Evolutionary conservation across 2,797 vertebrate species (phyloP).

Genomic region (Heliangelus exortis): DNA sequence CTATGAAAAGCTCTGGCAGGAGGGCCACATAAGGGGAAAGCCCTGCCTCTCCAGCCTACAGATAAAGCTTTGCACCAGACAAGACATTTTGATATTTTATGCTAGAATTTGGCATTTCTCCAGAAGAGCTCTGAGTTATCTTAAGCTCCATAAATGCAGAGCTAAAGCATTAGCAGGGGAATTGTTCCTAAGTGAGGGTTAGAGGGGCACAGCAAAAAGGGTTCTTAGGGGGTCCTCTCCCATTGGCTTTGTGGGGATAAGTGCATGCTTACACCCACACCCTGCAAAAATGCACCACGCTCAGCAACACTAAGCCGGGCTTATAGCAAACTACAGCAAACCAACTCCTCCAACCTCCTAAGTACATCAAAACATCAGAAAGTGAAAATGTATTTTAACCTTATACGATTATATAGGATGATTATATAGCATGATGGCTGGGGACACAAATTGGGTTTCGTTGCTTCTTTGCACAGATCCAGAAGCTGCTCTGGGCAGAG

Average conservation of each 20-base stretch:
- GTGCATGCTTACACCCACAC: not conserved
- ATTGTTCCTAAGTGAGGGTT: slow-evolving; percentile 39
- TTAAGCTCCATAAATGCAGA: slow-evolving; percentile 68
- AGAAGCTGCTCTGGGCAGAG: not conserved
- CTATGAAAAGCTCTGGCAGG: slow-evolving; percentile 31
- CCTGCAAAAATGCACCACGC: not conserved
- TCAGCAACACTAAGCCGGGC: not conserved
- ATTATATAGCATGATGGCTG: slow-evolving; percentile 37
- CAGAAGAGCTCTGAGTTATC: slow-evolving; percentile 59
- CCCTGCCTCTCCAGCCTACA: slow-evolving; percentile 52
- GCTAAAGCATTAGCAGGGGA: slow-evolving; percentile 45
- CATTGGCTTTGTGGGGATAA: slow-evolving; percentile 26
- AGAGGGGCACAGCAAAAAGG: not conserved
- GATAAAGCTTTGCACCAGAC: slow-evolving; percentile 56
- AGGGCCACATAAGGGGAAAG: slow-evolving; percentile 43
- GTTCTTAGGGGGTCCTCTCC: not conserved
- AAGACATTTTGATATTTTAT: slow-evolving; percentile 53
- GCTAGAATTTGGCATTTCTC: slow-evolving; percentile 49
- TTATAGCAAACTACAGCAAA: slow-evolving; percentile 31
- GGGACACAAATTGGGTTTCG: not conserved
- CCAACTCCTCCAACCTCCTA: slow-evolving; percentile 16
- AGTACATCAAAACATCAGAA: slow-evolving; percentile 59
- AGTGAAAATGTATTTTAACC: not conserved
- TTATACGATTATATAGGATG: slow-evolving; percentile 52
- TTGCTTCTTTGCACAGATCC: not conserved